Conservation (phyloP, 2,113 vertebrate genomes). For the Nicator chloris region DNA sequence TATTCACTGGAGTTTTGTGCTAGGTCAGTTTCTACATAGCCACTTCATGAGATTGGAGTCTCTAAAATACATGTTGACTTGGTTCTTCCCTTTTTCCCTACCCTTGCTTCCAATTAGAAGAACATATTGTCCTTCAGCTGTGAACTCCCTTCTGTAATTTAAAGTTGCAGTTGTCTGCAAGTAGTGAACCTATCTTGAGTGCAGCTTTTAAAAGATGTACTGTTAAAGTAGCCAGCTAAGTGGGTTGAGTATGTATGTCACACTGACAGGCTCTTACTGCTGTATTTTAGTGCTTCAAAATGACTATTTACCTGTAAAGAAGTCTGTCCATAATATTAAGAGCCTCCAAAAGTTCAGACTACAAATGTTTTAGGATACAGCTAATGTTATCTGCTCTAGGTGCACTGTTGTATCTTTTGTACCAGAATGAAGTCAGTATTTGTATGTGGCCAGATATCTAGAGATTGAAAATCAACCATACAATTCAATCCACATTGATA, state of each 20-base stretch:
- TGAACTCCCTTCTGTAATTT: background rate
- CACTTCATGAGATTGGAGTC: background rate
- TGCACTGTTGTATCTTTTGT: background rate
- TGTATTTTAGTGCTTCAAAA: background rate
- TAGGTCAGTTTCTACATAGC: background rate
- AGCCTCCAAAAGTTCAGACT: background rate
- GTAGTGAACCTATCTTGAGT: background rate
- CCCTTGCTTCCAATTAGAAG: background rate
- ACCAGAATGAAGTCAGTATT: background rate
- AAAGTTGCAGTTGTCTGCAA: background rate
- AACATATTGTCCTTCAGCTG: background rate
- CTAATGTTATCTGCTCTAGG: background rate
- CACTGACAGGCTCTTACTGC: background rate
- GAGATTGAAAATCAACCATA: background rate
- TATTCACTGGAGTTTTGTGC: background rate
- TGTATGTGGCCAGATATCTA: background rate
- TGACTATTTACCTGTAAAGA: background rate
- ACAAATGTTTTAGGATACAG: background rate
- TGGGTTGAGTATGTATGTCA: background rate
- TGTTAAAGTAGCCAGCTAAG: background rate
- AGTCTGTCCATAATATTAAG: conserved; percentile 7
- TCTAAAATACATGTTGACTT: background rate
- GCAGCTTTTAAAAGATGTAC: background rate
- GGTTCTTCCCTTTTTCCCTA: background rate
- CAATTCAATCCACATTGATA: background rate